Percentiles rank a stretch among this genome's conserved stretches.
Evolutionary conservation across 1,140 invertebrate genomes (phyloP).

Genomic region (Amyelois transitella): DNA sequence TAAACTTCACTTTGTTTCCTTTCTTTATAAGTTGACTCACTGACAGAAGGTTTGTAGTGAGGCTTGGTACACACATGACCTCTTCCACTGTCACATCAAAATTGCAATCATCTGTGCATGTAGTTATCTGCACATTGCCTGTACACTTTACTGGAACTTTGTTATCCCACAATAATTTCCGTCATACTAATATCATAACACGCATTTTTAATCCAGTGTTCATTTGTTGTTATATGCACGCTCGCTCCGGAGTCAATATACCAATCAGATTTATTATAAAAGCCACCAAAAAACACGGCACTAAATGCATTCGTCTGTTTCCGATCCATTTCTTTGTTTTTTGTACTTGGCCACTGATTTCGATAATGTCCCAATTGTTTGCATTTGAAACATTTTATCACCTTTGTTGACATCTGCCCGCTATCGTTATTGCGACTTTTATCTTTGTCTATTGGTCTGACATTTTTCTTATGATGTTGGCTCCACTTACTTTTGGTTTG

Average conservation of each 20-base stretch:
- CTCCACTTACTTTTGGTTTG: background rate
- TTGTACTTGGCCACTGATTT: conserved; percentile 10
- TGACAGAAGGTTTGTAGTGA: conserved; percentile 29
- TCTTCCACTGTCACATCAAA: conserved; percentile 18
- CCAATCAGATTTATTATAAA: conserved; percentile 23
- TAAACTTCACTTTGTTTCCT: conserved; percentile 17
- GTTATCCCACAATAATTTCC: conserved; percentile 34
- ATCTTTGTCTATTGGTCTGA: conserved; percentile 5
- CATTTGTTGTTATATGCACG: conserved; percentile 20
- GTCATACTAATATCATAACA: conserved; percentile 8
- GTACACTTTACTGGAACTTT: conserved; percentile 24
- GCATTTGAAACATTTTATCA: conserved; percentile 12
- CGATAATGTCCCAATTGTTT: conserved; percentile 14
- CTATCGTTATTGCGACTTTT: background rate
- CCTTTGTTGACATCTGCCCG: background rate
- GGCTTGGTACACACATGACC: conserved; percentile 23
- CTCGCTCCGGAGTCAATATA: conserved; percentile 27
- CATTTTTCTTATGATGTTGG: conserved; percentile 1
- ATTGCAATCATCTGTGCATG: conserved; percentile 14
- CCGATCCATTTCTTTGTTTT: conserved; percentile 2
- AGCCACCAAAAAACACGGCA: conserved; percentile 23
- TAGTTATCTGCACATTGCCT: conserved; percentile 26
- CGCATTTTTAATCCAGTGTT: conserved; percentile 19
- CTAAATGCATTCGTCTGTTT: conserved; percentile 19
- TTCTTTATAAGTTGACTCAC: conserved; percentile 26